phyloP scores from a whole-genome alignment of 2,888 invertebrate species.

The Parasteatoda lunata region DNA sequence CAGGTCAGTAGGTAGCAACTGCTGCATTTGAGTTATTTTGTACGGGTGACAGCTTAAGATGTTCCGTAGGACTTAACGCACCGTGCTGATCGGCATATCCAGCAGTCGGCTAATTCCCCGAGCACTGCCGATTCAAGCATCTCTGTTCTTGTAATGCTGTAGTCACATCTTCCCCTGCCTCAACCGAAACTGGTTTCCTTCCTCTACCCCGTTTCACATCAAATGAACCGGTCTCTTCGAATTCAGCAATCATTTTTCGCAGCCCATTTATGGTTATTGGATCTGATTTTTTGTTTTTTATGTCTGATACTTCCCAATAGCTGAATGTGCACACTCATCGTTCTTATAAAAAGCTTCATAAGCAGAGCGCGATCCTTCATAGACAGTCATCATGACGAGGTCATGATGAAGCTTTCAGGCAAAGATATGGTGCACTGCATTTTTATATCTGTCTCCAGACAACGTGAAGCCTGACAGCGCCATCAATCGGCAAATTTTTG shows the following conservation, averaged over 20 bases:
- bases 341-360: slow-evolving; percentile 6
- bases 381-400: background rate
- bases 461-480: too few species aligned
- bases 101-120: background rate
- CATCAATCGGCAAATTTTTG: background rate
- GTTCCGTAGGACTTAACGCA: background rate
- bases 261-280: background rate
- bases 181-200: background rate
- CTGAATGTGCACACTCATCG: background rate
- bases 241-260: too few species aligned
- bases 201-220: background rate
- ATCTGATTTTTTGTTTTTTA: background rate
- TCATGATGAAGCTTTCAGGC: background rate
- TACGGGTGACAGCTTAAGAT: background rate
- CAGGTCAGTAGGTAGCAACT: too few species aligned
- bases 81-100: background rate
- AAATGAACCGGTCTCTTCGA: background rate
- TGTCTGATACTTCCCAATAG: background rate
- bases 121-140: slow-evolving; percentile 6
- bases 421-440: background rate
- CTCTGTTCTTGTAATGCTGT: background rate
- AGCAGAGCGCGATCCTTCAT: slow-evolving; percentile 4
- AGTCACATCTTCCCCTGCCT: background rate
- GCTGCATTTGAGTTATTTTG: too few species aligned
- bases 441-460: too few species aligned